phyloP scores from a whole-genome alignment of 2,113 vertebrate species.

The Corythoichthys haematopterus region DNA sequence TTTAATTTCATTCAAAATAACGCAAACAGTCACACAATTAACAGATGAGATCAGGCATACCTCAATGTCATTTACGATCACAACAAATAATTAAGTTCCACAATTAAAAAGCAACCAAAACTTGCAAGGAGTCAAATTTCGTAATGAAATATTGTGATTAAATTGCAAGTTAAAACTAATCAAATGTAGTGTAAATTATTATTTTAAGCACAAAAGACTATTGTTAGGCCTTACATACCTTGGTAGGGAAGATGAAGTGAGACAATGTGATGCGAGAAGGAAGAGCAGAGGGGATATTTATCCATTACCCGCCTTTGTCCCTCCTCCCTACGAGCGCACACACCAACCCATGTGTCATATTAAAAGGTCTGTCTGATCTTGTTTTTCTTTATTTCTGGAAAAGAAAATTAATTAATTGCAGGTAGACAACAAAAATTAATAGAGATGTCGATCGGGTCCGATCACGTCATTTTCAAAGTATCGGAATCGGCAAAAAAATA shows the following conservation, averaged over 20 bases:
- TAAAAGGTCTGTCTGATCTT: too few species aligned
- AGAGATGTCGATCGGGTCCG: too few species aligned
- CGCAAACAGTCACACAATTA: background rate
- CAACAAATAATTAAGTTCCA: background rate
- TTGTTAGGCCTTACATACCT: slow-evolving; percentile 64
- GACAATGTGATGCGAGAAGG: slow-evolving; percentile 46
- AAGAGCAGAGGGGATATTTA: slow-evolving; percentile 49
- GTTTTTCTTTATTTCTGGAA: too few species aligned
- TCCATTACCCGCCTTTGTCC: slow-evolving; percentile 47
- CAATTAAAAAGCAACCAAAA: too few species aligned
- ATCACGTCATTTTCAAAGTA: too few species aligned
- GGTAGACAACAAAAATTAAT: too few species aligned
- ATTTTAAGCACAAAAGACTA: background rate
- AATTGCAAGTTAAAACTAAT: background rate
- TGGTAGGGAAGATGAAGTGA: slow-evolving; percentile 20
- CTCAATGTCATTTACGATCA: background rate
- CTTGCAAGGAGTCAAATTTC: too few species aligned
- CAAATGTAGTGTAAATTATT: background rate
- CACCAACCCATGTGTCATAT: background rate
- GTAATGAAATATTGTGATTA: background rate
- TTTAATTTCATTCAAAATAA: slow-evolving; percentile 23
- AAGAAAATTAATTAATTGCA: too few species aligned
- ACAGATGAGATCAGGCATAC: background rate
- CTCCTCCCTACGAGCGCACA: slow-evolving; percentile 33
- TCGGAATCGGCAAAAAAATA: too few species aligned